Evolutionary conservation across 1,140 invertebrate genomes (phyloP).

Genomic region (Rhopalosiphum padi): DNA sequence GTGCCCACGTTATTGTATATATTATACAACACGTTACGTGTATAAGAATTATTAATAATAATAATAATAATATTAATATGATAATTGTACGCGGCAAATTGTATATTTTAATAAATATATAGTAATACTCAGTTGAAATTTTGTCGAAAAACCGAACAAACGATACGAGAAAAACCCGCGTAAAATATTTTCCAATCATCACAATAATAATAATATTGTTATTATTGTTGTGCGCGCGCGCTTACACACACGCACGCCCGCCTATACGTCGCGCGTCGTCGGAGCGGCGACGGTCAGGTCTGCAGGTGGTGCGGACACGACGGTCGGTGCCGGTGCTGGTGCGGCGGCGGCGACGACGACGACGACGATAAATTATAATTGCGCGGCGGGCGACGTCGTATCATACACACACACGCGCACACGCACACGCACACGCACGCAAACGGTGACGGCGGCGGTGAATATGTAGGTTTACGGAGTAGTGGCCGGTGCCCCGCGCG

Average conservation of each 20-base stretch:
- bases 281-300: neutral
- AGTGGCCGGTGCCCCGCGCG: neutral
- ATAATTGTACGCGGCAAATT: neutral
- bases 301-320: neutral
- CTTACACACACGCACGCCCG: neutral
- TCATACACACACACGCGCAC: neutral
- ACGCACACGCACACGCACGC: neutral
- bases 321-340: neutral
- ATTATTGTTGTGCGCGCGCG: slow-evolving; percentile 1
- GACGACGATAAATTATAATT: slow-evolving; percentile 18
- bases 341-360: neutral
- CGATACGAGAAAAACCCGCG: neutral
- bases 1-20: neutral
- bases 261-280: neutral
- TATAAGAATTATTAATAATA: neutral
- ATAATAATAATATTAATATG: neutral
- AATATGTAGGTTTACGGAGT: slow-evolving; percentile 31
- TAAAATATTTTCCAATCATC: slow-evolving; percentile 33
- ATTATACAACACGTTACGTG: neutral
- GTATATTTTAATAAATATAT: neutral
- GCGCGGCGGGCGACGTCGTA: slow-evolving; percentile 26
- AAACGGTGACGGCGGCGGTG: neutral
- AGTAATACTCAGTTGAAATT: neutral
- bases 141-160: neutral
- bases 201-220: slow-evolving; percentile 9